These are phyloP conservation scores for Pimpla rufipes DNA, from an alignment of 2,888 invertebrate genomes.

Conservation along the genomic window DNA sequence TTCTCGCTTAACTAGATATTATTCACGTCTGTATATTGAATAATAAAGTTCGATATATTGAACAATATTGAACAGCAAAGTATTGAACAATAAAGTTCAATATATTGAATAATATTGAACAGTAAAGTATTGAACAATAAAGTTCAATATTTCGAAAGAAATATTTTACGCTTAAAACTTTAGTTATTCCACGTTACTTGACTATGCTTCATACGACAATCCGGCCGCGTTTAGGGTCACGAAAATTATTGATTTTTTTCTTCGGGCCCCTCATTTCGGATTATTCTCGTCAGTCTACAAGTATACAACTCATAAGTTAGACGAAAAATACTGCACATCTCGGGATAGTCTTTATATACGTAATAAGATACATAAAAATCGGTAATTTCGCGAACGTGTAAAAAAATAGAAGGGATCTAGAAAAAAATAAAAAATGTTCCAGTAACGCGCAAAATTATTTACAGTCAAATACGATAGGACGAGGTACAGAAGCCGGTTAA, in stretches of 20 bases:
- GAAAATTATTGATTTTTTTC: slow-evolving; percentile 20
- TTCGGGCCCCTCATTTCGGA: not conserved
- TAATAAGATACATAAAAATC: too few relatives aligned
- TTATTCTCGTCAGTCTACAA: not conserved
- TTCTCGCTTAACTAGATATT: not conserved
- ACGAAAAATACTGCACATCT: not conserved
- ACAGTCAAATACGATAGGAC: too few relatives aligned
- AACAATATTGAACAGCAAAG: too few relatives aligned
- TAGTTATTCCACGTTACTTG: not conserved
- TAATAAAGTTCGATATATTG: too few relatives aligned
- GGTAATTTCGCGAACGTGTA: not conserved
- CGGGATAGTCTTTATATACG: too few relatives aligned
- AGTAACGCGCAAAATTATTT: too few relatives aligned
- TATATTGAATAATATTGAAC: too few relatives aligned
- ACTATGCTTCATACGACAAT: not conserved
- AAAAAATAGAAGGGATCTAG: too few relatives aligned
- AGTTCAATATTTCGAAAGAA: not conserved
- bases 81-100: too few relatives aligned
- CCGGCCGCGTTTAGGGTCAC: not conserved
- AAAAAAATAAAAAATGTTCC: too few relatives aligned
- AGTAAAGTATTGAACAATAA: too few relatives aligned
- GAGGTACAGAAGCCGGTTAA: too few relatives aligned
- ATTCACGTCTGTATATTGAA: not conserved
- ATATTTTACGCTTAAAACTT: not conserved
- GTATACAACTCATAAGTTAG: not conserved